Conservation (phyloP, 2,888 invertebrate genomes). For the Aquatica leii region DNA sequence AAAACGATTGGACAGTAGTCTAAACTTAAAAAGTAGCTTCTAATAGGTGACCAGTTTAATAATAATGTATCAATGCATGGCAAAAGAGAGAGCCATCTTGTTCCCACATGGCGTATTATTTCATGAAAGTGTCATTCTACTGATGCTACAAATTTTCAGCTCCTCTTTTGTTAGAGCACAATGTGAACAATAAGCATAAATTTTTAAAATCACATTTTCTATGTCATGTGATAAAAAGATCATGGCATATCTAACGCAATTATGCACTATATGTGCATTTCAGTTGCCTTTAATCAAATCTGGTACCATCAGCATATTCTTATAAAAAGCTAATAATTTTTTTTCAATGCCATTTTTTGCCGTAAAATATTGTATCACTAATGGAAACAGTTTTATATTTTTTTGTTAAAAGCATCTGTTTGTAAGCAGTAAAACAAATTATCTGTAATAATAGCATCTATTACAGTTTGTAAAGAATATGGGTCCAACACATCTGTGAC, state of each 20-base stretch:
- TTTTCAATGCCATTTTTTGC: constrained; percentile 36
- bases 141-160: constrained; percentile 31
- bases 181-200: too few species aligned
- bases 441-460: constrained; percentile 25
- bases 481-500: too few species aligned
- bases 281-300: constrained; percentile 1
- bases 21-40: neutral
- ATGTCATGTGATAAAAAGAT: constrained; percentile 32
- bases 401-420: constrained; percentile 43
- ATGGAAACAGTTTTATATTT: too few species aligned
- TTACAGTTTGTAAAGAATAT: too few species aligned
- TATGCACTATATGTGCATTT: constrained; percentile 43
- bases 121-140: neutral
- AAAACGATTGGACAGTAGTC: too few species aligned
- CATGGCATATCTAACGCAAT: constrained; percentile 41
- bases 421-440: constrained; percentile 25
- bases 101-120: neutral
- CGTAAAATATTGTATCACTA: constrained; percentile 39
- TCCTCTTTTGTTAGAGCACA: constrained; percentile 37
- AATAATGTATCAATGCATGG: constrained; percentile 11
- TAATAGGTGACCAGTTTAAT: neutral
- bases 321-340: constrained; percentile 39
- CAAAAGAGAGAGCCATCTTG: constrained; percentile 13
- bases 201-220: constrained; percentile 42
- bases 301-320: constrained; percentile 36